phyloP scores from a whole-genome alignment of 2,797 vertebrate species.

The Astyanax mexicanus region DNA sequence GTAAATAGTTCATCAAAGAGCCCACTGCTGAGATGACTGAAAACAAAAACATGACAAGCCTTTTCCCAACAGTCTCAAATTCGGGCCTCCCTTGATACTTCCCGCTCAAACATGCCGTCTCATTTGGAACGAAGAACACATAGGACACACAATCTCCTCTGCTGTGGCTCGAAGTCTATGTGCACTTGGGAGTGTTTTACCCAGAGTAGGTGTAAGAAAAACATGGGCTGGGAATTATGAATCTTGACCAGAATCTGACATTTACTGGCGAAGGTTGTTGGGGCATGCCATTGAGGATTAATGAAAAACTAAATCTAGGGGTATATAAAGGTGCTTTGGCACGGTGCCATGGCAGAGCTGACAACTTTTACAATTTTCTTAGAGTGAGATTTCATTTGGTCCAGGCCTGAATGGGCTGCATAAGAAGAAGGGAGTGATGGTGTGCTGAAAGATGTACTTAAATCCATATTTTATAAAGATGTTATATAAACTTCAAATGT shows the following conservation, averaged over 20 bases:
- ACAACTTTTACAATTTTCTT: too few relatives aligned
- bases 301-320: background rate
- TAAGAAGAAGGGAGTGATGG: too few relatives aligned
- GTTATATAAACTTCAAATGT: too few relatives aligned
- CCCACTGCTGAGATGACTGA: constrained; percentile 2
- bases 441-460: too few relatives aligned
- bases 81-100: constrained; percentile 14
- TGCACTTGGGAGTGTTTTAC: background rate
- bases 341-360: too few relatives aligned
- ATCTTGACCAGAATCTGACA: constrained; percentile 18
- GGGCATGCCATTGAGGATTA: background rate
- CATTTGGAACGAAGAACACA: background rate
- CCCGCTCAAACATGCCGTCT: constrained; percentile 2
- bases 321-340: too few relatives aligned
- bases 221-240: background rate
- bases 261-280: background rate
- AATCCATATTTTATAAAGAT: too few relatives aligned
- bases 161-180: background rate
- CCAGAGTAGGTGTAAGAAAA: background rate
- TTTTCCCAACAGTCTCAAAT: constrained; percentile 28
- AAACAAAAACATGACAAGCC: constrained; percentile 17
- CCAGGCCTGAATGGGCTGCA: too few relatives aligned
- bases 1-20: constrained; percentile 29
- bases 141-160: background rate
- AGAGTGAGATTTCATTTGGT: too few relatives aligned